A percentile compares a stretch with the other conserved stretches of the same genome.
Evolutionary conservation across 2,113 vertebrate species (phyloP).

Genomic region (Clarias magur): DNA sequence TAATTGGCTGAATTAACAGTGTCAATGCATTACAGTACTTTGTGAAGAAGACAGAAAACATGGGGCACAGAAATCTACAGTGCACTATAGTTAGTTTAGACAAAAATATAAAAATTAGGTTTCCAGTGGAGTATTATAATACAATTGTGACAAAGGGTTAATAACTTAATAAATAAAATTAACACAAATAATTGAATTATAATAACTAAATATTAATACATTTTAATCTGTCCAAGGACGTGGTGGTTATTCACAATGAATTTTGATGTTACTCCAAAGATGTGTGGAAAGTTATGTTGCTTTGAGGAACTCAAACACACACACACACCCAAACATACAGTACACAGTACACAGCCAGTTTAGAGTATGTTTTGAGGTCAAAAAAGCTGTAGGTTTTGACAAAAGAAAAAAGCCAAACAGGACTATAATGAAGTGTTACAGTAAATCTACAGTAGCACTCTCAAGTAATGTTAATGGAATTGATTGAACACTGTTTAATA

Average conservation of each 20-base stretch:
- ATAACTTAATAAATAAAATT: no score
- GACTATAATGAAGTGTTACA: neutral
- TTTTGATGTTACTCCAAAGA: no score
- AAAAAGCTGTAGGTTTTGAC: neutral
- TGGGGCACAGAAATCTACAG: neutral
- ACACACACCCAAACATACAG: no score
- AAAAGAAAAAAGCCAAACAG: neutral
- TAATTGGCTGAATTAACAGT: neutral
- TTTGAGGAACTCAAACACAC: neutral
- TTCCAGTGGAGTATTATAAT: neutral
- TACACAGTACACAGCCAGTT: no score
- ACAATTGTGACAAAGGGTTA: no score
- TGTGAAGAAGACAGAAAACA: neutral
- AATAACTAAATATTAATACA: no score
- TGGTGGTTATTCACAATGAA: no score
- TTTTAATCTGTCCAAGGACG: no score
- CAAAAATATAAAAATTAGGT: neutral
- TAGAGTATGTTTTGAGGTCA: neutral
- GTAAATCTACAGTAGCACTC: neutral
- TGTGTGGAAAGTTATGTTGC: neutral
- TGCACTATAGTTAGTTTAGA: neutral
- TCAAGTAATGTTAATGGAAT: neutral
- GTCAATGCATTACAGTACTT: neutral
- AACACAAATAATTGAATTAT: no score
- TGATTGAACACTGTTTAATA: neutral